Conservation (phyloP, 2,113 vertebrate genomes). For the Maccullochella peelii region DNA sequence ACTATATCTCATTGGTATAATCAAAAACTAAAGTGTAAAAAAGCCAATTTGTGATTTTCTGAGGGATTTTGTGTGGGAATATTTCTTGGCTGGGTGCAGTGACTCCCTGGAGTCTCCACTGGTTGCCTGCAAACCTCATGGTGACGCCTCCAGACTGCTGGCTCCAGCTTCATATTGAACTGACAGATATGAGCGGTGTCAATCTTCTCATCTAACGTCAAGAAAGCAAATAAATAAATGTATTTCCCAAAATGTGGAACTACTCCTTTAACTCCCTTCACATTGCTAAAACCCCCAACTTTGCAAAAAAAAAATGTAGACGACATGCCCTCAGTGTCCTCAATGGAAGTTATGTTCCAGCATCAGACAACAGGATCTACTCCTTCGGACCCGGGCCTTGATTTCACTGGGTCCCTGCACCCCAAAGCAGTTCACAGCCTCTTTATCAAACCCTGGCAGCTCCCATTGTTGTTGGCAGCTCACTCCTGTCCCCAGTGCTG, state of each 20-base stretch:
- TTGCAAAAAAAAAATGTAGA: not conserved
- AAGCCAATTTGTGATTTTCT: not conserved
- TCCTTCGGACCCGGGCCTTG: constrained; percentile 9
- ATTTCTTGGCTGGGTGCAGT: not conserved
- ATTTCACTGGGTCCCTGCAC: constrained; percentile 55
- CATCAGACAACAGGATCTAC: not conserved
- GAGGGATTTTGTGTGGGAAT: not conserved
- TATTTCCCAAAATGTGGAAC: not conserved
- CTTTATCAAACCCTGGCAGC: constrained; percentile 75
- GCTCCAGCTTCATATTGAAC: not conserved
- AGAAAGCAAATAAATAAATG: not conserved
- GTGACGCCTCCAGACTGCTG: not conserved
- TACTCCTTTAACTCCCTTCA: not conserved
- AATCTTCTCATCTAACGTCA: not conserved
- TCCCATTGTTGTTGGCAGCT: constrained; percentile 80
- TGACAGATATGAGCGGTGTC: not conserved
- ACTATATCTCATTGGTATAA: not conserved
- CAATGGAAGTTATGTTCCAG: not conserved
- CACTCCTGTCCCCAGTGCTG: constrained; percentile 53
- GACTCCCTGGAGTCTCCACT: not conserved
- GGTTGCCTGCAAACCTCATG: not conserved
- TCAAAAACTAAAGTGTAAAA: not conserved
- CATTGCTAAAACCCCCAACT: not conserved
- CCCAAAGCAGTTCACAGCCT: constrained; percentile 63
- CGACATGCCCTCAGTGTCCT: not conserved